Evolutionary conservation across 2,888 invertebrate genomes (phyloP).

Genomic region (Lampropteryx suffumata): DNA sequence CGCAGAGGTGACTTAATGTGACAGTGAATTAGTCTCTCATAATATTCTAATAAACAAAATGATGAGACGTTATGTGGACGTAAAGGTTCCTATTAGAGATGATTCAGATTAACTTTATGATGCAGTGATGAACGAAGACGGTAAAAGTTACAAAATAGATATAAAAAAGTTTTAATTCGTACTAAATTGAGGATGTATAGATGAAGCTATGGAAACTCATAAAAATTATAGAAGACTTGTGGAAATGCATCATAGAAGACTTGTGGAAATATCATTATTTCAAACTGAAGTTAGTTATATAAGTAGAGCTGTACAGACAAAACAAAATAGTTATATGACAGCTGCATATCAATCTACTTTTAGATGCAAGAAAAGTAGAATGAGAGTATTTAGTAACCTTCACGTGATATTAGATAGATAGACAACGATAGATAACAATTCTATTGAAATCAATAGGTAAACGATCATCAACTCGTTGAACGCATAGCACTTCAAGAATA

Average conservation of each 20-base stretch:
- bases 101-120: constrained; percentile 36
- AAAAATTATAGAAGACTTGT: no score
- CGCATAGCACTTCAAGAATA: constrained; percentile 12
- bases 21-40: constrained; percentile 65
- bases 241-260: no score
- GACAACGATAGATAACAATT: constrained; percentile 11
- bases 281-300: no score
- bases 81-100: constrained; percentile 36
- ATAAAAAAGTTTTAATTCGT: constrained; percentile 17
- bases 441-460: constrained; percentile 13
- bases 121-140: constrained; percentile 20
- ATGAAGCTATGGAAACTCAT: neutral
- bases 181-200: constrained; percentile 8
- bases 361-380: no score
- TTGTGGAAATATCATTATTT: no score
- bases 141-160: constrained; percentile 19
- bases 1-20: constrained; percentile 58
- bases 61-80: constrained; percentile 44
- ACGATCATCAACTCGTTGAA: neutral
- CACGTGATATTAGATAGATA: no score
- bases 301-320: no score
- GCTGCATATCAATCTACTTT: no score
- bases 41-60: constrained; percentile 65
- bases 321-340: no score
- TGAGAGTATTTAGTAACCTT: no score